Evolutionary conservation across 1,140 invertebrate species (phyloP), one percentile per base, ranked within the genome.

Genomic region (Chymomyza costata): DNA sequence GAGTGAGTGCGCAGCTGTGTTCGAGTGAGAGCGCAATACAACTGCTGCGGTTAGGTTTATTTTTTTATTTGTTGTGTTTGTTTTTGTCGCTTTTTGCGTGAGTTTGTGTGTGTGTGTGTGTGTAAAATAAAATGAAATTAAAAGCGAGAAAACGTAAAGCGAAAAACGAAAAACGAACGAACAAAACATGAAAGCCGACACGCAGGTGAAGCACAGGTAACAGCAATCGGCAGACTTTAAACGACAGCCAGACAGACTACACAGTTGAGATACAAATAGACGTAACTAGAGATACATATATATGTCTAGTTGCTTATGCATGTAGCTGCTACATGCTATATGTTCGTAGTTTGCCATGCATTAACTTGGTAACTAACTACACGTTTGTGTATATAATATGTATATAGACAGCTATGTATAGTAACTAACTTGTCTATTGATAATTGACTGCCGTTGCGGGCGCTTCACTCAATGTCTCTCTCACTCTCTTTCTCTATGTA

Each of bases 141-240:
- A 55, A 47, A 25, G 19, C 19, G n/a, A n/a, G n/a, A n/a, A n/a
- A n/a, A n/a, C n/a, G n/a, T n/a, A n/a, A n/a, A n/a, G n/a, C n/a
- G n/a, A n/a, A n/a, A n/a, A n/a, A n/a, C n/a, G n/a, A n/a, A n/a
- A n/a, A n/a, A 18, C 43, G 17, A 46, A 34, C 21, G 25, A n/a
- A n/a, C 49, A 41, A 47, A 47, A 58, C 56, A 60, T 45, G 60
- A n/a, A n/a, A n/a, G n/a, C n/a, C n/a, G n/a, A 66, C 66, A 67
- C 53, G 65, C 70, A 76, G 70, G 70, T 76, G 70, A 70, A 73
- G 68, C 54, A 34, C n/a, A n/a, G n/a, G n/a, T n/a, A n/a, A n/a
- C n/a, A n/a, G n/a, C n/a, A n/a, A n/a, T n/a, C n/a, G n/a, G n/a
- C n/a, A n/a, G n/a, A n/a, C n/a, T n/a, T n/a, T n/a, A n/a, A n/a